Conservation (phyloP, 2,888 invertebrate species). For the Eupithecia exiguata region DNA sequence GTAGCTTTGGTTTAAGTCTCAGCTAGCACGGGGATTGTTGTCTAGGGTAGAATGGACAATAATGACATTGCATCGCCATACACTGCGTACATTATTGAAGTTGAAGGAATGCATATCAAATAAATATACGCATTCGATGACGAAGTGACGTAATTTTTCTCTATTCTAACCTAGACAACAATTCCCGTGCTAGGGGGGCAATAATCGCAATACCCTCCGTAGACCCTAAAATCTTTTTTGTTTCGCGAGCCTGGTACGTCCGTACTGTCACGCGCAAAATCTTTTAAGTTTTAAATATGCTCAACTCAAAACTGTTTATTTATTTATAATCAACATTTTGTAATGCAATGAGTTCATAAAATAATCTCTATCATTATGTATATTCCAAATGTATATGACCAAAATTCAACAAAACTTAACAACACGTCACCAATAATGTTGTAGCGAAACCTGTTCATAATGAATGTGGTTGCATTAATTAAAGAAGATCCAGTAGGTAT, state of each 20-base stretch:
- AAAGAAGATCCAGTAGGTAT: slow-evolving; percentile 38
- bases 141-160: too few species aligned
- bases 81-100: too few species aligned
- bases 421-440: slow-evolving; percentile 2
- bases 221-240: neutral
- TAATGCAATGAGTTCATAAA: neutral
- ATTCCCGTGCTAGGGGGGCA: too few species aligned
- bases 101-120: too few species aligned
- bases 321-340: neutral
- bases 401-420: neutral
- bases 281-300: neutral
- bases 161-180: too few species aligned
- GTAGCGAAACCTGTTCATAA: slow-evolving; percentile 31
- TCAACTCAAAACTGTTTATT: neutral
- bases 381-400: neutral
- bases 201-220: neutral
- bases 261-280: too few species aligned
- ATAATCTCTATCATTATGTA: neutral
- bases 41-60: too few species aligned
- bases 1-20: neutral
- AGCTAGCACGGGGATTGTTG: too few species aligned
- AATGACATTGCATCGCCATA: too few species aligned
- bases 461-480: slow-evolving; percentile 41
- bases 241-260: too few species aligned
- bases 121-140: too few species aligned